Percentiles rank a stretch among this genome's conserved stretches.
Conservation (phyloP, 2,888 invertebrate species). For the Isoperla grammatica region DNA sequence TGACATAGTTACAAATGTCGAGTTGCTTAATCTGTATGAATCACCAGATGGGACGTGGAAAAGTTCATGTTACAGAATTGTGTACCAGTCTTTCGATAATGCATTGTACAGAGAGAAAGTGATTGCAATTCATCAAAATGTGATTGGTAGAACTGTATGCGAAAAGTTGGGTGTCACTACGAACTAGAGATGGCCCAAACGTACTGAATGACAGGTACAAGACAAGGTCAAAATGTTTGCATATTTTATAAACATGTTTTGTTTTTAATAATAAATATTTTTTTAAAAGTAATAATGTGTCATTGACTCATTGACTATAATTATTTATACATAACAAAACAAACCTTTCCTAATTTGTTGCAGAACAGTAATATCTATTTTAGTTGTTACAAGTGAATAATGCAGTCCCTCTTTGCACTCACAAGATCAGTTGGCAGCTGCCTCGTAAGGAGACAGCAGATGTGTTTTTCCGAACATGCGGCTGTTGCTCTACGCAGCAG, state of each 20-base stretch:
- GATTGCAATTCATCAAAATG: constrained; percentile 40
- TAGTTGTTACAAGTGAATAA: too few relatives aligned
- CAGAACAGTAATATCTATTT: neutral
- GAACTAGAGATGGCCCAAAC: neutral
- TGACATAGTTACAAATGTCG: constrained; percentile 38
- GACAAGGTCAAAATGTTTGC: too few relatives aligned
- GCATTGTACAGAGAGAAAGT: constrained; percentile 41
- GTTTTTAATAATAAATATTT: too few relatives aligned
- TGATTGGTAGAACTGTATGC: constrained; percentile 37
- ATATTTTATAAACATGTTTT: too few relatives aligned
- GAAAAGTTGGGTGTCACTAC: constrained; percentile 21
- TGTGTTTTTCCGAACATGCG: constrained; percentile 34
- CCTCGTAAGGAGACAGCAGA: neutral
- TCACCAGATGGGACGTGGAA: constrained; percentile 36
- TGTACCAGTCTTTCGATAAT: constrained; percentile 40
- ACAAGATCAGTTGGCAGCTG: neutral
- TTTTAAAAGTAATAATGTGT: too few relatives aligned
- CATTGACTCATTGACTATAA: too few relatives aligned
- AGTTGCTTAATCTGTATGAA: constrained; percentile 36
- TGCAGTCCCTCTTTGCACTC: neutral
- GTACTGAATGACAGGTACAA: neutral
- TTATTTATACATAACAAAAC: too few relatives aligned
- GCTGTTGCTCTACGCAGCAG: constrained; percentile 44
- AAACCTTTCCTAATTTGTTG: neutral
- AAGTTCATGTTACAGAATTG: constrained; percentile 41